Conservation (phyloP, 2,797 vertebrate genomes). For the Paguma larvata region DNA sequence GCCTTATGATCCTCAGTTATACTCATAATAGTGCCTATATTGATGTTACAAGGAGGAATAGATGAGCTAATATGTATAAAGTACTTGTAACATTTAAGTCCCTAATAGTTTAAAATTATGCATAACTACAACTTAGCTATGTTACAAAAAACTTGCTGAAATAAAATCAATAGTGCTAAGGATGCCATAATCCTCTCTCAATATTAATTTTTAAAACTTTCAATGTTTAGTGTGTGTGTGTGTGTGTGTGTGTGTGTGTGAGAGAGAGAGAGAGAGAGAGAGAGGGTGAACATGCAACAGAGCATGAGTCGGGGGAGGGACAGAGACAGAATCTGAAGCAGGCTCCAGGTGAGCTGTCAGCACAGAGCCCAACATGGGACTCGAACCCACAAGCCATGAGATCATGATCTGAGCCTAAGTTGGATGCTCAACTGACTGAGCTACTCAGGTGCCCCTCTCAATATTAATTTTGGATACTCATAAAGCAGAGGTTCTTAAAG, state of each 20-base stretch:
- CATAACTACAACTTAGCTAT: background rate
- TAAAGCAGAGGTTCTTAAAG: background rate
- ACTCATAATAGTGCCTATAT: background rate
- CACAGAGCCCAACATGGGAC: too few species aligned
- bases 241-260: too few species aligned
- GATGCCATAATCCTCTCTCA: background rate
- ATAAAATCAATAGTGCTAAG: background rate
- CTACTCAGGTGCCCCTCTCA: background rate
- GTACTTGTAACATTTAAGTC: background rate
- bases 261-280: too few species aligned
- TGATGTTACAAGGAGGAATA: background rate
- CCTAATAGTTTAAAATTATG: background rate
- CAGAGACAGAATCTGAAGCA: too few species aligned
- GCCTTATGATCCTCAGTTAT: background rate
- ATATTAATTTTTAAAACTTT: background rate
- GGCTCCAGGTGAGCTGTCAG: too few species aligned
- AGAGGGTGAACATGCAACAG: too few species aligned
- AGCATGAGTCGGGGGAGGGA: too few species aligned
- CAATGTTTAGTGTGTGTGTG: too few species aligned
- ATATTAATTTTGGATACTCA: background rate
- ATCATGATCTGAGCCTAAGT: too few species aligned
- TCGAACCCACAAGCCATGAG: too few species aligned
- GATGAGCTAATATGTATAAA: background rate
- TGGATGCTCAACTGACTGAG: too few species aligned
- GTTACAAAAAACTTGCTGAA: background rate